Conservation (phyloP, 2,888 invertebrate genomes). For the Drosophila tanythrix region DNA sequence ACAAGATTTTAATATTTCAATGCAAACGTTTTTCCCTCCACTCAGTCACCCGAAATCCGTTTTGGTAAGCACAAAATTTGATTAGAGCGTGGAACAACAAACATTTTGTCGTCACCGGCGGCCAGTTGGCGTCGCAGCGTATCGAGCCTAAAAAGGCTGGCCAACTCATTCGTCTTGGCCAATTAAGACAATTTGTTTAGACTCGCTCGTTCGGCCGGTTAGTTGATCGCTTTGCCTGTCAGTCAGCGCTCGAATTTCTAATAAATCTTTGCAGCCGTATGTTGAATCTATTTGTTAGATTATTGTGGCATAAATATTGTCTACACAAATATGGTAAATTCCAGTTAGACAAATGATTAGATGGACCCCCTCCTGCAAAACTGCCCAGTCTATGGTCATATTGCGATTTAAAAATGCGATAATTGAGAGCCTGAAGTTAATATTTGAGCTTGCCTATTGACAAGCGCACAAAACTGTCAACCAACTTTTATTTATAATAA, state of each 20-base stretch:
- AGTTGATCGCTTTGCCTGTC: conserved; percentile 40
- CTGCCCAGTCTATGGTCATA: conserved; percentile 30
- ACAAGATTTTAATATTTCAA: conserved; percentile 55
- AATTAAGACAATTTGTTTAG: conserved; percentile 70
- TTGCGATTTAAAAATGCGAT: conserved; percentile 44
- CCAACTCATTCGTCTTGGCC: conserved; percentile 64
- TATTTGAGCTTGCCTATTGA: conserved; percentile 21
- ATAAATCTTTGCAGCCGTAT: conserved; percentile 52
- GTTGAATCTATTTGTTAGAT: conserved; percentile 44
- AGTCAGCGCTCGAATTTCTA: conserved; percentile 49
- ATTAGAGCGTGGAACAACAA: conserved; percentile 47
- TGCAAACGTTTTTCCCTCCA: conserved; percentile 1
- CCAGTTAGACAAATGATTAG: conserved; percentile 59
- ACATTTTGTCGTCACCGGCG: conserved; percentile 49
- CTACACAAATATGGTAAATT: conserved; percentile 55
- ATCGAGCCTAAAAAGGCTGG: conserved; percentile 52
- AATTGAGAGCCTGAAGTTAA: conserved; percentile 39
- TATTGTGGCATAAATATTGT: conserved; percentile 60
- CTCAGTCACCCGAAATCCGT: neutral
- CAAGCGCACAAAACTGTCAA: conserved; percentile 10
- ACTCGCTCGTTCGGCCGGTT: conserved; percentile 13
- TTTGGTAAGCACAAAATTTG: conserved; percentile 37
- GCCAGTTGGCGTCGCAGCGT: conserved; percentile 16
- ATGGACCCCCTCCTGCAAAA: conserved; percentile 18
- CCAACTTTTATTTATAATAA: conserved; percentile 24